A percentile compares a stretch with the other conserved stretches of the same genome.
These are phyloP conservation scores for Melanerpes formicivorus DNA, from an alignment of 2,113 vertebrate species.

Conservation along the genomic window DNA sequence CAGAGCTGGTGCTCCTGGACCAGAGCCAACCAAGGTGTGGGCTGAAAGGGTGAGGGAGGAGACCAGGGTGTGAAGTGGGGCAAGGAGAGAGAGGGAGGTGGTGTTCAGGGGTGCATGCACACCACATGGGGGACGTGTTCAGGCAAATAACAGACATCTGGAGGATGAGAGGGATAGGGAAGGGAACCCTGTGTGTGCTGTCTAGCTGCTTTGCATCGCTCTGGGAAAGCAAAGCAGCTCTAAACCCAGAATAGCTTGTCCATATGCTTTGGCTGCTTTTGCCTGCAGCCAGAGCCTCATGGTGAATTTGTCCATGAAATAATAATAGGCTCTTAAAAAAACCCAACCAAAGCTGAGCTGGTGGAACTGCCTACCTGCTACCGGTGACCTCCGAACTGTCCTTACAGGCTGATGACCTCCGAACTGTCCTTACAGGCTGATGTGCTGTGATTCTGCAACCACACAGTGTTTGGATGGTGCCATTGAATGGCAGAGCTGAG, in stretches of 20 bases:
- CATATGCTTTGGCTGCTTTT: slow-evolving; percentile 36
- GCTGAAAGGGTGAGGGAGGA: background rate
- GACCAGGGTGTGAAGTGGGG: background rate
- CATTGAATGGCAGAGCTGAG: background rate
- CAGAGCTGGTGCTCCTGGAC: background rate
- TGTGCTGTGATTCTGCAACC: background rate
- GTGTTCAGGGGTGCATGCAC: background rate
- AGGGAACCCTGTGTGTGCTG: slow-evolving; percentile 42
- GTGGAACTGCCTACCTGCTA: background rate
- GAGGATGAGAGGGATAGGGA: background rate
- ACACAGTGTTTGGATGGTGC: background rate
- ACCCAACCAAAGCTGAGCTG: background rate
- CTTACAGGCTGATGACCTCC: background rate
- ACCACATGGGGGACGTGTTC: background rate
- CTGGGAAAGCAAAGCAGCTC: slow-evolving; percentile 49
- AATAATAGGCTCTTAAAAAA: background rate
- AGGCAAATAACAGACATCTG: background rate
- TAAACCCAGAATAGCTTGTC: slow-evolving; percentile 50
- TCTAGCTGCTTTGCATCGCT: slow-evolving; percentile 27
- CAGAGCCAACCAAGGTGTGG: background rate
- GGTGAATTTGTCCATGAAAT: slow-evolving; percentile 18
- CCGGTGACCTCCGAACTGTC: background rate
- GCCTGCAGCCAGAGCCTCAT: background rate
- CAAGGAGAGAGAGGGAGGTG: background rate
- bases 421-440: background rate